These are phyloP conservation scores for Aegithalos caudatus DNA, from an alignment of 2,113 vertebrate genomes.

Conservation along the genomic window DNA sequence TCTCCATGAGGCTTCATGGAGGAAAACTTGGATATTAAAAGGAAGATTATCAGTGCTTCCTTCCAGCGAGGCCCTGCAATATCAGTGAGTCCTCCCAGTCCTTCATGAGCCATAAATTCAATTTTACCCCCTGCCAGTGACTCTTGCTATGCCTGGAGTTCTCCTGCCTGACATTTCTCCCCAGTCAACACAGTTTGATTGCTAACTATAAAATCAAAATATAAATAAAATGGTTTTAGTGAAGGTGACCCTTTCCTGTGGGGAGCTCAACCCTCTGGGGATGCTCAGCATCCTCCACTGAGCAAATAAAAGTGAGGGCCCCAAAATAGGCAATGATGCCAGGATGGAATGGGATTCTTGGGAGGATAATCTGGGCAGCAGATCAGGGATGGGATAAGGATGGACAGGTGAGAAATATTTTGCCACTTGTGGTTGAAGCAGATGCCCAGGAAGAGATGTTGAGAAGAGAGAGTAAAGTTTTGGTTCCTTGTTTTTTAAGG, in stretches of 20 bases:
- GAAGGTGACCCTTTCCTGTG: background rate
- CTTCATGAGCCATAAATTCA: background rate
- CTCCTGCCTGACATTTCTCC: background rate
- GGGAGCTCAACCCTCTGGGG: background rate
- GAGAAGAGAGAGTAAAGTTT: constrained; percentile 2
- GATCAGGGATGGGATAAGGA: background rate
- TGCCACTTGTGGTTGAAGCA: background rate
- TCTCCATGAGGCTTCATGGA: background rate
- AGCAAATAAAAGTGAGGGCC: background rate
- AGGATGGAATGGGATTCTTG: background rate
- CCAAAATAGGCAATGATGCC: background rate
- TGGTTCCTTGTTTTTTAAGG: background rate
- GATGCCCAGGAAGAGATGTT: background rate
- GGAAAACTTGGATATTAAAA: background rate
- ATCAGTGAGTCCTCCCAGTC: background rate
- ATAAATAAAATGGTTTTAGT: background rate
- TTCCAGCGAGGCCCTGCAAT: fast-evolving
- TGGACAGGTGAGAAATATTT: background rate
- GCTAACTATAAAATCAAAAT: background rate
- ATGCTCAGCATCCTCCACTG: background rate
- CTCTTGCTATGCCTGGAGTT: background rate
- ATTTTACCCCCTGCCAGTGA: background rate
- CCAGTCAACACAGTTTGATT: background rate
- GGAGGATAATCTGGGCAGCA: background rate
- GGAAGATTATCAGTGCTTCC: background rate